Percentiles rank a stretch among this genome's conserved stretches.
phyloP scores from a whole-genome alignment of 2,113 vertebrate species.

The Oreochromis aureus region DNA sequence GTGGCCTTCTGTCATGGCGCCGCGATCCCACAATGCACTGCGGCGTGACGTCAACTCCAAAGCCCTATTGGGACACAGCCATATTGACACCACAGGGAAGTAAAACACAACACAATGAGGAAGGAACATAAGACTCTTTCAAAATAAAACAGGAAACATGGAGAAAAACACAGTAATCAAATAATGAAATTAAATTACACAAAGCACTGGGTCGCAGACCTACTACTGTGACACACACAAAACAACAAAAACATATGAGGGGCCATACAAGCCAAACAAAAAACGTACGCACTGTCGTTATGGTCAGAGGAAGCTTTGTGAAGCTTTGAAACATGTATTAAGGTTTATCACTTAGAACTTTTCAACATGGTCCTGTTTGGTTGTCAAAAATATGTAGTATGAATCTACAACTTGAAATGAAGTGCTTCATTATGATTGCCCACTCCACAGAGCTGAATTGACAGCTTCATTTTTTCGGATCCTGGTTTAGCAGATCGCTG shows the following conservation, averaged over 20 bases:
- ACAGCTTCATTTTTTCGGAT: fast-evolving
- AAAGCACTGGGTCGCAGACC: background rate
- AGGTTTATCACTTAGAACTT: too few species aligned
- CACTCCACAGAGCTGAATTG: background rate
- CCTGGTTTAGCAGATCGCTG: background rate
- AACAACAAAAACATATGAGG: background rate
- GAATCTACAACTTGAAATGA: background rate
- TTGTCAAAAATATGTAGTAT: background rate
- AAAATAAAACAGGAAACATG: background rate
- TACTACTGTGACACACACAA: background rate
- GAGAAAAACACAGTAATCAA: background rate
- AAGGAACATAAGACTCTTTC: background rate
- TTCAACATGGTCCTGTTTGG: background rate
- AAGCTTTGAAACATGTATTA: too few species aligned
- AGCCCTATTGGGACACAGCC: too few species aligned
- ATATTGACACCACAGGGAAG: background rate
- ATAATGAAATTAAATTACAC: background rate
- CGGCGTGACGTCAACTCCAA: too few species aligned
- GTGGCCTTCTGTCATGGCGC: background rate
- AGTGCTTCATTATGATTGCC: background rate
- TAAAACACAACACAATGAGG: background rate
- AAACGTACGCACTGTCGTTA: background rate
- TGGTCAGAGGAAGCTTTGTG: background rate
- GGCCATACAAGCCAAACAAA: background rate
- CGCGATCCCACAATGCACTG: too few species aligned